Base-by-base conservation (phyloP, 2,888 invertebrate genomes). In the Aproaerema taeniolella region DNA sequence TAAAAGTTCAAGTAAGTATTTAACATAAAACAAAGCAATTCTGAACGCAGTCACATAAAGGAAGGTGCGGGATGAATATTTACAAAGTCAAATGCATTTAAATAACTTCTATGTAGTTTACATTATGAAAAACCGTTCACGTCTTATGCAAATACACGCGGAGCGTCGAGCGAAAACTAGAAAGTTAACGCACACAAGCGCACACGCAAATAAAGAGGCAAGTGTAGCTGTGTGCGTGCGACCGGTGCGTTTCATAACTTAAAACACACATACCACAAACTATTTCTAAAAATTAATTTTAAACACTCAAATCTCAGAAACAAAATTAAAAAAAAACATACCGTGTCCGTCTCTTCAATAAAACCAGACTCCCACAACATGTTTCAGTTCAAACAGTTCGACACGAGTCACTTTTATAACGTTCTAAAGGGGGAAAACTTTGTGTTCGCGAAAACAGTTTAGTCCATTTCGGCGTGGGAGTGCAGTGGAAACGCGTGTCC, bases 51-150 rank as follows among this genome's bases (percentile, higher is more conserved):
- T 69, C 77, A 69, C 77, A 71, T 53, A 50, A 34, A 49, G 44
- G 50, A 55, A 47, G 62, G 61, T 70, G 73, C 53, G 60, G 57
- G 53, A 64, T 76, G 83, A 80, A 85, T 83, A 81, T 80, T 77
- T 76, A 77, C 67, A 56, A 56, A 55, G 59, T 59, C 61, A 74
- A 73, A 72, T 67, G 67, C 62, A 58, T 64, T 62, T 74, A 68
- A 69, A 71, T 61, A 58, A 66, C 67, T 69, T 75, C 78, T 76
- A 81, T 75, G 79, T 68, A 73, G 66, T 69, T 75, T 74, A 68
- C 79, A 81, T 82, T 82, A 85, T 80, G 81, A 85, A 83, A 86
- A 85, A 83, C 83, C 70, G 67, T 77, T 76, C 86, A 85, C 86
- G 86, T 86, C 74, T 78, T 79, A 85, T 85, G 86, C 79, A 80